Evolutionary conservation across 2,888 invertebrate genomes (phyloP).

Genomic region (Leptodirus hochenwartii): DNA sequence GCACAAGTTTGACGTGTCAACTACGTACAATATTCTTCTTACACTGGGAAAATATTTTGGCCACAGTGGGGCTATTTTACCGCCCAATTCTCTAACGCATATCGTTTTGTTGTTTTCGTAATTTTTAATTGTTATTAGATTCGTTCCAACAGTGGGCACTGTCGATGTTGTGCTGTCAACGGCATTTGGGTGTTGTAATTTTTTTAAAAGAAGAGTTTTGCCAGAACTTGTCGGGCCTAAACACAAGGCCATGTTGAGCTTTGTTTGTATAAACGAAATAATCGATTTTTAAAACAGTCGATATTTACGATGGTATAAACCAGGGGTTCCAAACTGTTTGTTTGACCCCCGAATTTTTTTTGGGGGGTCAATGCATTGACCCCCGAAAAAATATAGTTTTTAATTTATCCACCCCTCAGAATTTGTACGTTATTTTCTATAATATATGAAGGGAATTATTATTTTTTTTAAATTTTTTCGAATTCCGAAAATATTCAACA

Average conservation of each 20-base stretch:
- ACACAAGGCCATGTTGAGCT: constrained; percentile 37
- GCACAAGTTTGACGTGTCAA: constrained; percentile 70
- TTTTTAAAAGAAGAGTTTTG: constrained; percentile 61
- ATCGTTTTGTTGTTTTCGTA: constrained; percentile 15
- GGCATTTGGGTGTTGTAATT: constrained; percentile 46
- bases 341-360: no score
- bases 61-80: constrained; percentile 70
- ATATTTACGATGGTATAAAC: no score
- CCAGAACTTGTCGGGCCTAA: constrained; percentile 66
- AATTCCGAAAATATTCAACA: no score
- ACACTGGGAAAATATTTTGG: constrained; percentile 50
- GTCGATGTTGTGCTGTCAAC: constrained; percentile 63
- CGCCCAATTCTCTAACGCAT: constrained; percentile 54
- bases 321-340: no score
- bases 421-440: no score
- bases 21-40: constrained; percentile 57
- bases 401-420: no score
- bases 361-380: no score
- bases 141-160: constrained; percentile 64
- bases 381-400: no score
- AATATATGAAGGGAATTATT: no score
- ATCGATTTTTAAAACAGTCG: no score
- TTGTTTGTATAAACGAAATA: no score
- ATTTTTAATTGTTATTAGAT: constrained; percentile 44
- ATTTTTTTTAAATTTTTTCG: no score